These are phyloP conservation scores for Mormyrops attenuatus DNA, from an alignment of 2,797 vertebrate genomes.

Conservation along the genomic window DNA sequence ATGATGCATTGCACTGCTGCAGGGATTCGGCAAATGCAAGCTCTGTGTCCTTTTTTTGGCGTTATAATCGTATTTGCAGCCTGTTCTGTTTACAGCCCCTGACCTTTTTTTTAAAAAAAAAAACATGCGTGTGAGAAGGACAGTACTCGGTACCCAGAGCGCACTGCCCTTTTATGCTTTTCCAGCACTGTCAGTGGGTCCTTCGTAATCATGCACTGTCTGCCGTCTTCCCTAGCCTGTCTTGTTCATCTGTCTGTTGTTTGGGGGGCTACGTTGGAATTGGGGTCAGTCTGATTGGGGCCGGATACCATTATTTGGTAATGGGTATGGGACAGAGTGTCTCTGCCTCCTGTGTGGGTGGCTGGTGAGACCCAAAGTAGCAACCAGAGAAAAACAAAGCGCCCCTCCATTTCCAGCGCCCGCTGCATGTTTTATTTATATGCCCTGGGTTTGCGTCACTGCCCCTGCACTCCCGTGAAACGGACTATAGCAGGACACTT, in stretches of 20 bases:
- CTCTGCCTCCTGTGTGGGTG: neutral
- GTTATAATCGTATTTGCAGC: neutral
- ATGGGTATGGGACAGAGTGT: constrained; percentile 42
- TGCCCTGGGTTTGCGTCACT: constrained; percentile 16
- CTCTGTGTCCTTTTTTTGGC: neutral
- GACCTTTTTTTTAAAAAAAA: neutral
- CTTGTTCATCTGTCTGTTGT: neutral
- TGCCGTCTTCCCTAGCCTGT: neutral
- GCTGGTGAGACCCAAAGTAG: constrained; percentile 18
- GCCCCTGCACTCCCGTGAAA: neutral
- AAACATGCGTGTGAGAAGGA: neutral
- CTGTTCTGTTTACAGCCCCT: neutral
- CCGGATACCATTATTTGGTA: constrained; percentile 28
- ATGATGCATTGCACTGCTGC: neutral
- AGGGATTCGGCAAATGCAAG: neutral
- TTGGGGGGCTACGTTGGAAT: constrained; percentile 33
- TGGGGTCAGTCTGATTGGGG: constrained; percentile 44
- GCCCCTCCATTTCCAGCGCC: constrained; percentile 15
- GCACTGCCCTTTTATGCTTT: neutral
- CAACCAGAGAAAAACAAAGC: constrained; percentile 23
- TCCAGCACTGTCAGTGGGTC: neutral
- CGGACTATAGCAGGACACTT: neutral
- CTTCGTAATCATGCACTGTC: neutral
- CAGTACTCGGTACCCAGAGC: neutral
- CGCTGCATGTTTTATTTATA: constrained; percentile 36